phyloP scores from a whole-genome alignment of 2,888 invertebrate genomes.

The Carpatolechia fugitivella region DNA sequence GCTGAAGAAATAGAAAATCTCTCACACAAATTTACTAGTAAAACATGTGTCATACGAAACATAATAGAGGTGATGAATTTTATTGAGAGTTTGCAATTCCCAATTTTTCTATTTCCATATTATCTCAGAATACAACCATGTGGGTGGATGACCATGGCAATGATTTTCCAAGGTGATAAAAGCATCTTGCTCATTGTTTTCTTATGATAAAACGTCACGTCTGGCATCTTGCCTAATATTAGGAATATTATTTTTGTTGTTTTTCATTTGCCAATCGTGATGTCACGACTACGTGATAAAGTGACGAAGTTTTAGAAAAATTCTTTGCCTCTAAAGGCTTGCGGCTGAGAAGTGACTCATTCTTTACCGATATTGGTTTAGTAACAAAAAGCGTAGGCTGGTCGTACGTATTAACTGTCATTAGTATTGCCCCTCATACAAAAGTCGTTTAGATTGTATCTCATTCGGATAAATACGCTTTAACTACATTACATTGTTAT shows the following conservation, averaged over 20 bases:
- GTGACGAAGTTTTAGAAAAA: constrained; percentile 8
- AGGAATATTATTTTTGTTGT: not conserved
- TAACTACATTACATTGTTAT: too few species aligned
- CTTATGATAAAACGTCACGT: constrained; percentile 6
- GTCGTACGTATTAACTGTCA: constrained; percentile 29
- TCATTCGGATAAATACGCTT: not conserved
- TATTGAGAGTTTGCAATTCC: too few species aligned
- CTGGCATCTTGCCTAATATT: constrained; percentile 11
- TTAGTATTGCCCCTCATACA: constrained; percentile 35
- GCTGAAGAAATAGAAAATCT: too few species aligned
- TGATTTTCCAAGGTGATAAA: not conserved
- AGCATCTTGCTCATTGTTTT: constrained; percentile 1
- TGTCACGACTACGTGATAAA: constrained; percentile 3
- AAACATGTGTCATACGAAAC: too few species aligned
- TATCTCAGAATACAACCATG: too few species aligned
- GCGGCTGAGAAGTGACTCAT: constrained; percentile 28
- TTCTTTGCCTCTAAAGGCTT: constrained; percentile 1
- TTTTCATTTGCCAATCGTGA: not conserved
- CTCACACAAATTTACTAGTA: too few species aligned
- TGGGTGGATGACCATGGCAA: not conserved
- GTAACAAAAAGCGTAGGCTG: constrained; percentile 36
- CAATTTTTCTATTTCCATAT: too few species aligned
- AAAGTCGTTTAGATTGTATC: constrained; percentile 33
- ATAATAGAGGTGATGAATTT: too few species aligned
- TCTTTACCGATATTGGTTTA: constrained; percentile 25